Evolutionary conservation across 2,113 vertebrate genomes (phyloP).

Genomic region (Passer montanus): DNA sequence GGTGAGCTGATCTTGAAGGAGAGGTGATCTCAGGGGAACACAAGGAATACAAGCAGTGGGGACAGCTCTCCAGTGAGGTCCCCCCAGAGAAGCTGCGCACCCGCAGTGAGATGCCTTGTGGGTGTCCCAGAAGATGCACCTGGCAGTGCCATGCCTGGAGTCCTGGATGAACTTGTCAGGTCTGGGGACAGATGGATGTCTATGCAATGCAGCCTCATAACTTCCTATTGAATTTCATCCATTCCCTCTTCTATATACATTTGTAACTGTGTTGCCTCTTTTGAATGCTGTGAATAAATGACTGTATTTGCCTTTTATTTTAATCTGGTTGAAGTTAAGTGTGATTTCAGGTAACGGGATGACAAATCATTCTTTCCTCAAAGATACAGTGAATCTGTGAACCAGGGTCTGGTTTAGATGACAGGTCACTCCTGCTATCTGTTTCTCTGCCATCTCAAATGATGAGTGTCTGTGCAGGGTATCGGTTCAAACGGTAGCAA

Average conservation of each 20-base stretch:
- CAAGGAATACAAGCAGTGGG: neutral
- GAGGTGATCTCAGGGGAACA: neutral
- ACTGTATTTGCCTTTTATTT: neutral
- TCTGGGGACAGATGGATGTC: neutral
- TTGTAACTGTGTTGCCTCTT: neutral
- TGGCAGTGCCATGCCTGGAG: neutral
- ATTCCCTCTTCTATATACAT: neutral
- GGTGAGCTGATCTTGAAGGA: neutral
- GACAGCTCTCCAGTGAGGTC: neutral
- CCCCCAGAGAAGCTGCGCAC: neutral
- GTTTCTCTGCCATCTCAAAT: slow-evolving; percentile 58
- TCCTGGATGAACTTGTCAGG: neutral
- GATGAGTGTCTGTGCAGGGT: neutral
- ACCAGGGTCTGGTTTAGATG: neutral
- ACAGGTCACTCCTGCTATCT: slow-evolving; percentile 44
- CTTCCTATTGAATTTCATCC: neutral
- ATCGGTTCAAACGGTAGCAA: neutral
- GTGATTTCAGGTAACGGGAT: neutral
- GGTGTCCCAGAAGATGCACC: neutral
- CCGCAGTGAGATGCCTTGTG: fast-evolving
- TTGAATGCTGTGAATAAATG: neutral
- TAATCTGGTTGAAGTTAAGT: neutral
- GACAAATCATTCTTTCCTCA: neutral
- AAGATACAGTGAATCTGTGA: neutral
- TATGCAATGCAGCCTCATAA: neutral